Base-by-base conservation (phyloP, 1,140 invertebrate species). In the Macrobrachium rosenbergii region DNA sequence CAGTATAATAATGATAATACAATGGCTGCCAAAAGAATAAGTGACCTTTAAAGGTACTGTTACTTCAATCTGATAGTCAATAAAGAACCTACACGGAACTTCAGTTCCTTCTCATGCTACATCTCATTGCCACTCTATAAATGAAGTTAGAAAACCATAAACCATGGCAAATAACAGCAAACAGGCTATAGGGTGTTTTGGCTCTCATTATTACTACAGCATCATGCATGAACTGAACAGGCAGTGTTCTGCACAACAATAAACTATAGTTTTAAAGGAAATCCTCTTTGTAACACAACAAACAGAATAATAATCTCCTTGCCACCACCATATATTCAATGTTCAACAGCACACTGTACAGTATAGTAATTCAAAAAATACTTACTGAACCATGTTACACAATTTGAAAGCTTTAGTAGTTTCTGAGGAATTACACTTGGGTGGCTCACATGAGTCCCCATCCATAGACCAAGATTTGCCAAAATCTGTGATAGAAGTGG, bases 381-480 rank as follows among this genome's bases (percentile, higher is more conserved):
- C 73, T 89, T 84, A 92, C 92, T 88, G 91, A 45, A 92, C 87
- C 45, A 89, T 91, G 76, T 93, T 93, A 88, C 95, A 96, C 21
- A 95, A 92, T 64, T 94, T 92, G 91, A 94, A 94, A 0, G 95
- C 95, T 81, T 93, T 91, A 37, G 93, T 95, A 94, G 63, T 94
- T 86, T 37, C 94, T 91, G 5, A 91, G 89, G 17, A 94, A 93
- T 91, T 94, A 95, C 52, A 92, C 92, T 91, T 89, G 23, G 92
- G 77, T 62, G 93, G 92, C 88, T 93, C 93, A 90, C 94, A 96
- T 59, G 91, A 92, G 88, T 92, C 91, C 45, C 93, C 92, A 19
- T 93, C 93, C 79, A 93, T 90, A 12, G 92, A 92, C 96, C 96
- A 97, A 87, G 94, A 94, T 81, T 95, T 93, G 12, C 95, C 96